Base-by-base conservation (phyloP, 2,797 vertebrate genomes). In the Xiphorhynchus erythropygius region DNA sequence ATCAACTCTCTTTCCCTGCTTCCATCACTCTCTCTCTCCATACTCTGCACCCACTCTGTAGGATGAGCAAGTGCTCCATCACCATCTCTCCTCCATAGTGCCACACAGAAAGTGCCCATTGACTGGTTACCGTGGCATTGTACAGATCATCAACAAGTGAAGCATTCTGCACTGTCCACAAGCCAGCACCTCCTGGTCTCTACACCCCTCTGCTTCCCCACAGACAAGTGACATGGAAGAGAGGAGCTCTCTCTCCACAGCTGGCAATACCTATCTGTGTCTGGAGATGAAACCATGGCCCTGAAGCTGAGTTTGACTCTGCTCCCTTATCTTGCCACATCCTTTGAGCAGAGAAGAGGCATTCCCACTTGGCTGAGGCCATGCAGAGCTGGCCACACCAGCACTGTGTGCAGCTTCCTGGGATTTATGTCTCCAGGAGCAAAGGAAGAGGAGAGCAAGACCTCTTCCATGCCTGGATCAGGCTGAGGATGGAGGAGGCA, bases 351-450 rank as follows among this genome's bases (percentile, higher is more conserved):
- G 14, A 41, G 46, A 50, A 74, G 18, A 91, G 50, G 19, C 16
- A 33, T 68, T 22, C 28, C 49, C 69, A 49, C 42, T 62, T 39
- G 14, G 27, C 84, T 62, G 63, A 84, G 80, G 52, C 19, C 6
- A 1, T 1, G 13, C 5, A 5, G 22, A 82, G 9, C 39, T 18
- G 32, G 50, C 35, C 70, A 25, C 44, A n/a, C 5, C 0, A 0
- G 59, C 0, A 0, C 37, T 60, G 27, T 27, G 27, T 30, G 21
- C 10, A 5, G 27, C 21, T 24, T 32, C 11, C 53, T 2, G 28
- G 60, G 55, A 70, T 32, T 18, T 21, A 41, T 8, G 23, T 55
- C n/a, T 27, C 22, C 17, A 10, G 55, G 37, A 65, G 35, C 53
- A 78, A 74, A 7, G 25, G 25, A 60, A 22, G 33, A 71, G 50